These are phyloP conservation scores for Rhodinocichla rosea DNA, from an alignment of 2,113 vertebrate species.

Conservation along the genomic window DNA sequence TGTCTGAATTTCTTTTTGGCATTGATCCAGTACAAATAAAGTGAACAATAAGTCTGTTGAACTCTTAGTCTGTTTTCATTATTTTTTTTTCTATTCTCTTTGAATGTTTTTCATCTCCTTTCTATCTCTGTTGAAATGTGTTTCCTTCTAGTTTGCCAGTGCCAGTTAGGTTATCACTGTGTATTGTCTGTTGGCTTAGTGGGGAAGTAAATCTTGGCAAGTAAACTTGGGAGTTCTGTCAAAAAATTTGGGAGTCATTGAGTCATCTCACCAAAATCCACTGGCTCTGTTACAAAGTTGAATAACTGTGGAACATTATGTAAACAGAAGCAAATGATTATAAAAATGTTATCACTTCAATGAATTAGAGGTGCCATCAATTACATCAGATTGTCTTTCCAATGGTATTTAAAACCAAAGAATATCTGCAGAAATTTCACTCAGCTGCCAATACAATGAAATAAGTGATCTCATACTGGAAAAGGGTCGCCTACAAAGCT, in stretches of 20 bases:
- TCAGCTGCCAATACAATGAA: background rate
- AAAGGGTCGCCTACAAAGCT: accelerated
- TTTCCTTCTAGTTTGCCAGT: background rate
- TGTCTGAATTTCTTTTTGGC: background rate
- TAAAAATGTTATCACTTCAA: background rate
- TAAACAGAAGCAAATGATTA: background rate
- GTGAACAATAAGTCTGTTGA: background rate
- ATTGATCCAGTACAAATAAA: background rate
- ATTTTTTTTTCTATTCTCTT: background rate
- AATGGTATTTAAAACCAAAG: background rate
- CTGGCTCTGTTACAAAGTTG: background rate
- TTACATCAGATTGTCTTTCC: background rate
- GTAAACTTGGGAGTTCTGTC: background rate
- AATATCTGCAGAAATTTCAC: background rate
- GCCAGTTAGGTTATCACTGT: background rate
- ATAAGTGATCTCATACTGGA: background rate
- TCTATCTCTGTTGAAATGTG: background rate
- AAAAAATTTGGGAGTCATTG: background rate
- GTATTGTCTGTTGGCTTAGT: background rate
- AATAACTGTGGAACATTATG: background rate
- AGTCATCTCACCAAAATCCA: background rate
- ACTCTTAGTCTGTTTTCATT: background rate
- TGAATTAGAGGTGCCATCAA: background rate
- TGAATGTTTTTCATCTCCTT: background rate
- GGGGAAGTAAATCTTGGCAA: background rate